Conservation (phyloP, 2,113 vertebrate genomes). For the Phalacrocorax brasilianus region DNA sequence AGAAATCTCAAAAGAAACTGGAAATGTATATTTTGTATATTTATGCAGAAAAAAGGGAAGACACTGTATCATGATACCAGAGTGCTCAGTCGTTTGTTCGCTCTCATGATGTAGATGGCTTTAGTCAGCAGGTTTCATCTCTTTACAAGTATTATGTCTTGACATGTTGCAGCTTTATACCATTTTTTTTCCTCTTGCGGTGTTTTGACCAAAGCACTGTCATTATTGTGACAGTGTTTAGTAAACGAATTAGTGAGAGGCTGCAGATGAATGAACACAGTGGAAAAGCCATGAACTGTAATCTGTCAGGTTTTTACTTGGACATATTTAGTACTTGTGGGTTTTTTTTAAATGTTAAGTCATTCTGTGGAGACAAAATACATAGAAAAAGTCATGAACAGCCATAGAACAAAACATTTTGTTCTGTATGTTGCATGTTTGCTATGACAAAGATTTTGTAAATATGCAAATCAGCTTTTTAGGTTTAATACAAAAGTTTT, state of each 20-base stretch:
- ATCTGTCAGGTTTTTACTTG: constrained; percentile 72
- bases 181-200: neutral
- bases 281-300: constrained; percentile 67
- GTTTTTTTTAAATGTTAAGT: constrained; percentile 2
- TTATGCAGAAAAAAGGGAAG: constrained; percentile 79
- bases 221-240: constrained; percentile 71
- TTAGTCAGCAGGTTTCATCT: constrained; percentile 74
- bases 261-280: constrained; percentile 52
- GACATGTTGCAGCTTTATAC: constrained; percentile 39
- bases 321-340: constrained; percentile 42
- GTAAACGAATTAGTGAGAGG: constrained; percentile 62
- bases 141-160: constrained; percentile 70
- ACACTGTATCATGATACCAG: constrained; percentile 70
- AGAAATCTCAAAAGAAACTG: constrained; percentile 66
- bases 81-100: constrained; percentile 66
- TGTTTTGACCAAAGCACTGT: constrained; percentile 77
- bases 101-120: constrained; percentile 61
- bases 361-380: constrained; percentile 57
- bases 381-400: constrained; percentile 57
- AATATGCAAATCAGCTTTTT: constrained; percentile 83
- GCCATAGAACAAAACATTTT: constrained; percentile 78
- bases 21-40: constrained; percentile 87
- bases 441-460: constrained; percentile 81
- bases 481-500: constrained; percentile 78
- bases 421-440: constrained; percentile 79